Evolutionary conservation across 2,888 invertebrate genomes (phyloP), one percentile per base, ranked within the genome.

Genomic region (Rhingia campestris): DNA sequence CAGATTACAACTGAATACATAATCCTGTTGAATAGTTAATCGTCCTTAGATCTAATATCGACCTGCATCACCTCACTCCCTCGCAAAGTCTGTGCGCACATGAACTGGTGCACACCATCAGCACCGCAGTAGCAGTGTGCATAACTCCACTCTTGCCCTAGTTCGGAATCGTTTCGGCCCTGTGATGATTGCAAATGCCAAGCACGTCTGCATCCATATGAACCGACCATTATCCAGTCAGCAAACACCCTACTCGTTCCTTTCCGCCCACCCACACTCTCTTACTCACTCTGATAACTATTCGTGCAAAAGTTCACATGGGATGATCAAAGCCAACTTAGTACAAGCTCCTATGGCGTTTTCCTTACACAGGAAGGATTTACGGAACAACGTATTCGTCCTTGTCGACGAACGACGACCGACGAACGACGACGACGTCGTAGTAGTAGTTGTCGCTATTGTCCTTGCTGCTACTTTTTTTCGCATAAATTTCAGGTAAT

Each of bases 181-280:
- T 33, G 53, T 66, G 80, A 84, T 80, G 84, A 80, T 84, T 84
- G 74, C 49, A 66, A 84, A 84, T 84, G 58, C 84, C 80, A 80
- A 58, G 84, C 84, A 84, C 84, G 84, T 84, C 70, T 74, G 70
- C 63, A 74, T 84, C 84, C 84, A 84, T 84, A 84, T 84, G 84
- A 84, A 84, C 84, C 84, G 80, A 84, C 84, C 84, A 84, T 84
- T 84, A 84, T 84, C 84, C 84, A 84, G 84, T 84, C 84, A 84
- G 84, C 84, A 84, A 84, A 80, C 84, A 75, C 80, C 76, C 79
- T 51, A n/a, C 53, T 22, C 41, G 14, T 33, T 4, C 35, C n/a
- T 35, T 12, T 32, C 30, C n/a, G 10, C 12, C 4, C 47, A 5
- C 32, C 6, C 33, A 47, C 47, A 39, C 63, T 30, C 64, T 22